Base-by-base conservation (phyloP, 2,797 vertebrate genomes). In the Siniperca obscura region DNA sequence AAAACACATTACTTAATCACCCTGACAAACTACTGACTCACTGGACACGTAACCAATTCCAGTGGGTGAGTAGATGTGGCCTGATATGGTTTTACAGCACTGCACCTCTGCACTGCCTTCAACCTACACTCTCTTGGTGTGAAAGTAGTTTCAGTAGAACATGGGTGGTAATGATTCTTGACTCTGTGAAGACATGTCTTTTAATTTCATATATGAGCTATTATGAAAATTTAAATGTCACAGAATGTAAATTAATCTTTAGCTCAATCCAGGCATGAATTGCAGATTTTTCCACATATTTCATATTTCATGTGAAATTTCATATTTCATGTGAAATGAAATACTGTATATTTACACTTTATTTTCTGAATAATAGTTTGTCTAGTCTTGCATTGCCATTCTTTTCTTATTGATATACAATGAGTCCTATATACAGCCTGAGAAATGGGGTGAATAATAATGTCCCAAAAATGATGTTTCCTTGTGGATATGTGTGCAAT, bases 1-100 rank as follows among this genome's bases (percentile, higher is more conserved):
- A 78, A 73, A 88, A 78, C 61, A 69, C 53, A 76, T 80, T 73
- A 74, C 67, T 87, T 76, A 64, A 82, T 83, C 80, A 83, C 48
- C 53, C 65, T 76, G 83, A 82, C 34, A 74, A 84, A 83, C 36
- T 21, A 64, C 78, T 86, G 86, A 90, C 83, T 92, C 87, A 87
- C 50, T 40, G 64, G 59, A 86, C 68, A 78, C 16, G 52, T 78
- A 85, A 86, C 78, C 52, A 56, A 5, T 48, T 78, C 50, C 60
- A 87, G 82, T 86, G 81, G 87, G 78, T 75, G 87, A 89, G 78
- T 46, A 30, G 60, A 81, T 78, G 62, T 56, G 60, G 57, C 75
- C 40, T 80, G 78, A 82, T 74, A 34, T 66, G 59, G 56, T 82
- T 81, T 69, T 46, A 70, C 55, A 73, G 61, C 64, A 76, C 21